phyloP scores from a whole-genome alignment of 2,113 vertebrate genomes.

The Pogona vitticeps region DNA sequence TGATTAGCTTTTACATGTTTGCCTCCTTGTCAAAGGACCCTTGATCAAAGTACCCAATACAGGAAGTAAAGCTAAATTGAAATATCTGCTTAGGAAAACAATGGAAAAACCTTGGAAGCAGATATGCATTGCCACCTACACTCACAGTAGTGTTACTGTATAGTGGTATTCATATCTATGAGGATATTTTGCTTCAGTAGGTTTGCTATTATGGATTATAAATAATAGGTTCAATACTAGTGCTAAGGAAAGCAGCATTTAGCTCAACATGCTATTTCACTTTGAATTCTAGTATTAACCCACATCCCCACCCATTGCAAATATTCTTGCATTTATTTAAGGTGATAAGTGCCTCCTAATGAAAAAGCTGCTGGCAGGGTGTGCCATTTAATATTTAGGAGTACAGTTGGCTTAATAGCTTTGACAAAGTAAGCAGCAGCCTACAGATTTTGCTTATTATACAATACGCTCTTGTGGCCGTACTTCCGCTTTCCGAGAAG shows the following conservation, averaged over 20 bases:
- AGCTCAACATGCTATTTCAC: slow-evolving; percentile 7
- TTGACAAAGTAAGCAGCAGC: slow-evolving; percentile 25
- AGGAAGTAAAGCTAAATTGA: background rate
- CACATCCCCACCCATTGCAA: slow-evolving; percentile 56
- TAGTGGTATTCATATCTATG: background rate
- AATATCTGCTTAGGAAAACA: background rate
- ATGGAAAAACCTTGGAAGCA: background rate
- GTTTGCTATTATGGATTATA: background rate
- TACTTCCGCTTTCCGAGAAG: background rate
- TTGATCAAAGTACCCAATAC: background rate
- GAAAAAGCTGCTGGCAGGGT: slow-evolving; percentile 35
- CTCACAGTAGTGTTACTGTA: background rate
- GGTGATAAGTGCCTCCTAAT: slow-evolving; percentile 35
- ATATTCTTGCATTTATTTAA: slow-evolving; percentile 57
- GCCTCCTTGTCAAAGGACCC: background rate
- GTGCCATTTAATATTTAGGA: slow-evolving; percentile 51
- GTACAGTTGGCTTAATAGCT: slow-evolving; percentile 17
- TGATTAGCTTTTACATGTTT: background rate
- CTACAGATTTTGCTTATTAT: slow-evolving; percentile 22
- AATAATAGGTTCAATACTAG: background rate
- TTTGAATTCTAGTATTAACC: slow-evolving; percentile 23
- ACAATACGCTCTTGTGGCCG: slow-evolving; percentile 11
- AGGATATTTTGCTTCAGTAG: background rate
- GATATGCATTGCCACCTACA: background rate
- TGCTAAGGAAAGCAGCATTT: slow-evolving; percentile 18